Base-by-base conservation (phyloP, 2,888 invertebrate species). In the Thecocarcelia acutangulata region DNA sequence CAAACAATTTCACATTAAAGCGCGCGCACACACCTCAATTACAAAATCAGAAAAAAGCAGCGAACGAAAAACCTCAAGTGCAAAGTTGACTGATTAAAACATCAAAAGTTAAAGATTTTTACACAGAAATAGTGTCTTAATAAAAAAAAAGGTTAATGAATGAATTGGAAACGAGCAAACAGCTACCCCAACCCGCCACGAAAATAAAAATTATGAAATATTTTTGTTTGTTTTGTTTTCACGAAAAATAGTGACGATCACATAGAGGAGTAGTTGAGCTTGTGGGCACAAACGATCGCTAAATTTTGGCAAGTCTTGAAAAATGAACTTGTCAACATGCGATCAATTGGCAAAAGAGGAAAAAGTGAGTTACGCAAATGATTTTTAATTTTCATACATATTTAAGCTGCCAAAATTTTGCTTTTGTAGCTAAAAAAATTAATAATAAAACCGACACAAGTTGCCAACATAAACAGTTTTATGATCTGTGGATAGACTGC, bases 271-370 rank as follows among this genome's bases (percentile, higher is more conserved):
- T 8, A 1, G 33, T 12, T 44, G 12, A 28, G 28, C 11, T 28
- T 54, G n/a, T 12, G 21, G 15, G 24, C 40, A 68, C 28, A 17
- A 44, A 9, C 28, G 46, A 59, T 58, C 33, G n/a, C 21, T 19
- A 40, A 52, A 59, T 66, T 63, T 72, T 68, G 61, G 48, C 68
- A 70, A 77, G 68, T 61, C 33, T 59, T 78, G 78, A 82, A 79
- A 75, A 78, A 78, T 82, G 74, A 70, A 66, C 74, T 78, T 82
- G 82, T 82, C 82, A 82, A 61, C 82, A 75, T 64, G 44, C 70
- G 42, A 78, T 78, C 82, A 75, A 75, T 75, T 75, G 78, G 59
- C 74, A 59, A 19, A 54, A 54, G 17, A 2, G n/a, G 13, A 33
- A 52, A 70, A 73, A 50, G 50, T 59, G 54, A 66, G 58, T 82